Evolutionary conservation across 2,888 invertebrate genomes (phyloP), one percentile per base, ranked within the genome.

Genomic region (Pterostichus madidus): DNA sequence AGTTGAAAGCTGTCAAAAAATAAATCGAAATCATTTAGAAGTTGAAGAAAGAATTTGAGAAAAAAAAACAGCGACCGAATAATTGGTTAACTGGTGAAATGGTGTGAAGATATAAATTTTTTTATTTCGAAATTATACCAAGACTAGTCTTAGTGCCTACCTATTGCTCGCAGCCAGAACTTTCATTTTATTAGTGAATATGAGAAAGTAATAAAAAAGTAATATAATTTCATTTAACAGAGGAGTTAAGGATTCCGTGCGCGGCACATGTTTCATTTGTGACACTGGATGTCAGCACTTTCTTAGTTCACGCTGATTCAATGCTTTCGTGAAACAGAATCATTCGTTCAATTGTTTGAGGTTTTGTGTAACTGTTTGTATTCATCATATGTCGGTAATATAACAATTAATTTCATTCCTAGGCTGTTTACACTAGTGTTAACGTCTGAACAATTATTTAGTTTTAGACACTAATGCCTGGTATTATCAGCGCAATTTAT

Each of bases 401-500:
- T 52, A 75, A 75, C 75, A 75, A 75, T 75, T 75, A 75, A 75
- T 75, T 75, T 52, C 52, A 52, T 75, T 75, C 75, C 31, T 52
- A 75, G 75, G 52, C 75, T 75, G 75, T 75, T 75, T 75, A 32
- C 75, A 73, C 52, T 75, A 75, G 49, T 75, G 75, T 75, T 49
- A 75, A 75, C 49, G 49, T 75, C 52, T 75, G 32, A 75, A 75
- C 75, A 75, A 75, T 75, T 75, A 75, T 75, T 75, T 75, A 75
- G 75, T 52, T 52, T 75, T 44, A 75, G 75, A 75, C 75, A 75
- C 49, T 75, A 75, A 75, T 75, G 75, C 75, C 75, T 75, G n/a
- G 75, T 75, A 75, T 75, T 75, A 75, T 75, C 75, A 75, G 49
- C 75, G 52, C 75, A 75, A 75, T 75, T 75, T 75, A 75, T 75